These are phyloP conservation scores for Baryphthengus martii DNA, from an alignment of 2,113 vertebrate species.

Conservation along the genomic window DNA sequence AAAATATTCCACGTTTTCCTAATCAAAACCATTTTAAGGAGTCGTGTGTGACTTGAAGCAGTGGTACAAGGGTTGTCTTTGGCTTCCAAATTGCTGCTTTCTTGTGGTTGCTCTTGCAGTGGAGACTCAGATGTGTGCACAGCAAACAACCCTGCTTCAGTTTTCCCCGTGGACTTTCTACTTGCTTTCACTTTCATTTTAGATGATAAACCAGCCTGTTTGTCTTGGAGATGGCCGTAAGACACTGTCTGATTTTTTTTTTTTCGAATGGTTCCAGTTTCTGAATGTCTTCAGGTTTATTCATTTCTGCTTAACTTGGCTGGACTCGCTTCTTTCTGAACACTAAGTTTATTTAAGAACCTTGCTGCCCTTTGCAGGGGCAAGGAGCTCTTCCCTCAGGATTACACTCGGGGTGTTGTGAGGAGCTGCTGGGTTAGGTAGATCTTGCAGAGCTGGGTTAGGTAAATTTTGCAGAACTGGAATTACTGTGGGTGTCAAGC, in stretches of 20 bases:
- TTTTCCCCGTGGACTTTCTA: background rate
- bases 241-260: background rate
- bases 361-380: background rate
- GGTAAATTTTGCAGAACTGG: background rate
- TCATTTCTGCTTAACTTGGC: background rate
- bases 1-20: background rate
- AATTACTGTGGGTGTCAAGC: background rate
- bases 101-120: background rate
- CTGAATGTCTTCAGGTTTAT: background rate
- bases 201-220: background rate
- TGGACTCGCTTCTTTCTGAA: background rate
- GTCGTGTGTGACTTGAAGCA: background rate
- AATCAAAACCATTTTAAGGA: background rate
- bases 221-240: background rate
- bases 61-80: background rate
- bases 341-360: accelerated
- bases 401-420: background rate
- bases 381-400: background rate
- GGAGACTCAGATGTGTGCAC: background rate
- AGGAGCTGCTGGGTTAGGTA: background rate
- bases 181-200: background rate
- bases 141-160: background rate
- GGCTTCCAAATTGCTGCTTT: background rate
- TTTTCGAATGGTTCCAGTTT: background rate
- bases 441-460: background rate